Evolutionary conservation across 2,113 vertebrate species (phyloP), one percentile per base, ranked within the genome.

Genomic region (Opisthocomus hoazin): DNA sequence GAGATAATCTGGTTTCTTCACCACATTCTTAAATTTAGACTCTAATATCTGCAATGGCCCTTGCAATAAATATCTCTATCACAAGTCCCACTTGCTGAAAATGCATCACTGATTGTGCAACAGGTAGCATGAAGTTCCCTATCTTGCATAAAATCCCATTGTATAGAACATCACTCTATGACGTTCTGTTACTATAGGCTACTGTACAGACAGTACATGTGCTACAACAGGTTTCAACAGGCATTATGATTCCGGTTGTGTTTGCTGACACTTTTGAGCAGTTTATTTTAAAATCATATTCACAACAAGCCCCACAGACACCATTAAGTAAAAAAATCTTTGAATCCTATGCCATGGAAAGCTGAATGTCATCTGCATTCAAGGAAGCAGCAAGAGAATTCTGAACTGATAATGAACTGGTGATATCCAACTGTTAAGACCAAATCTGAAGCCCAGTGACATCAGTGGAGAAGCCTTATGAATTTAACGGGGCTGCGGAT

Each of bases 201-300:
- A 3, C 9, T 39, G 21, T 27, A 46, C 9, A 46, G 30, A 13
- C 10, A 85, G 10, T 17, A 37, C 1, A 1, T 18, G 3, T 2
- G 1, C 57, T 70, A 43, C 22, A 69, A 8, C 15, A 46, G 30
- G 9, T 34, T 71, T 74, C 29, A 27, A 32, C 8, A 39, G 3
- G 46, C 61, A 68, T 82, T 87, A 21, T 58, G 66, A 74, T 75
- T 71, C 45, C 5, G 0, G 2, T 36, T 85, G 20, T 58, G 32
- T 30, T 76, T 5, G 0, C 16, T 60, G n/a, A 45, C 29, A 46
- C 24, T 91, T 56, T 36, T 34, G 30, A 83, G 29, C 54, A 85
- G 63, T 19, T 11, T 8, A 83, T 89, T 83, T 85, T 83, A 76
- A 91, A 91, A 61, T n/a, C 53, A 29, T 91, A 83, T 65, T 26